Evolutionary conservation across 1,140 invertebrate genomes (phyloP), one percentile per base, ranked within the genome.

Genomic region (Micrasema minimum): DNA sequence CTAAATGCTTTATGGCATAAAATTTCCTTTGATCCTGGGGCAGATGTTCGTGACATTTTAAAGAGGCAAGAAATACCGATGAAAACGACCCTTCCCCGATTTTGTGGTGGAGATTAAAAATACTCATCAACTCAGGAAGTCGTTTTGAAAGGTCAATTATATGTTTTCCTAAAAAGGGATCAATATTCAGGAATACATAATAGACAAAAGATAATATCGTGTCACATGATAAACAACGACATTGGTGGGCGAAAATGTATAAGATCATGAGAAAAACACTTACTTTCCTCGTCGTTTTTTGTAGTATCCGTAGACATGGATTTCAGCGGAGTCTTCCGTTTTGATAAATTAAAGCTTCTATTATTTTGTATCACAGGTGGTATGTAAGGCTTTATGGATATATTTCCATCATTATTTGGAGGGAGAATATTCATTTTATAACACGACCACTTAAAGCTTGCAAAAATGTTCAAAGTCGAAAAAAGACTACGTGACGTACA

Each of bases 71-170:
- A 73, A 90, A 93, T 1, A 95, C 93, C 11, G 89, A 91, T 77
- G 93, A 94, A 69, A 95, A 95, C 0, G 93, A 93, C 3, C 93
- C 93, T 82, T 92, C 90, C 0, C 91, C 91, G 75, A 92, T 89
- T 77, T 92, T 91, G 12, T 82, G 82, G 77, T 91, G 89, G 0
- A 93, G 78, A 72, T 89, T 80, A 78, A 92, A 92, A 67, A 90
- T 83, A 66, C 89, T 85, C 12, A 87, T 85, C 48, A 92, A 77
- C 69, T 87, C 81, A 41, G 90, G 90, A 48, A 92, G 80, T 69
- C 85, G 87, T 26, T 78, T 71, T 14, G 87, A 66, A 37, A 89
- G 77, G 72, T 87, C 84, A 35, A 72, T 77, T 23, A 87, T 86
- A 74, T 86, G 84, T 55, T 85, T 77, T 53, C 79, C 83, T 85